Base-by-base conservation (phyloP, 2,888 invertebrate species). In the Ormyrus labotus region DNA sequence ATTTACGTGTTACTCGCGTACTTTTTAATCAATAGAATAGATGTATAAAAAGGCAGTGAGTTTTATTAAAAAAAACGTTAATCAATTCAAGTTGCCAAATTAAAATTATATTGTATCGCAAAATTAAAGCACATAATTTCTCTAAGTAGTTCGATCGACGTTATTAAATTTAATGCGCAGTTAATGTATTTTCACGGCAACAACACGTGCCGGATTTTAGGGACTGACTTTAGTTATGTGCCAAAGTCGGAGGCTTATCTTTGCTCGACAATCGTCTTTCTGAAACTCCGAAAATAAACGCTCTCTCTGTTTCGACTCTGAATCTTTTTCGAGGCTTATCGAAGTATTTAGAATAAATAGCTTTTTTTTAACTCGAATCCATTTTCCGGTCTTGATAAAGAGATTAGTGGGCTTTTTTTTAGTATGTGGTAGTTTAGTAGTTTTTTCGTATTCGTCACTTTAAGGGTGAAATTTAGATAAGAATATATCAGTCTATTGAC, bases 241-340 rank as follows among this genome's bases (percentile, higher is more conserved):
- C 58, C 76, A 47, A 70, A 70, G 47, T 60, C 34, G 0, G 47
- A 51, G n/a, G 50, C 67, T 78, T 78, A 72, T 78, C 53, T 72
- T 10, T 55, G 50, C 6, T 67, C 50, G 61, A n/a, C 11, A 51
- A 68, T 72, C 61, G 68, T 64, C 67, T 72, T 68, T 61, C 55
- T 65, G 45, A 58, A 47, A 9, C 70, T 60, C 60, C 58, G 11
- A 78, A 78, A 78, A 72, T 78, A 72, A 60, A 78, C 8, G 10
- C 47, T 67, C 58, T 64, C 19, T 64, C 19, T 64, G 11, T 68
- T 61, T 53, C 34, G 50, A 8, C 34, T 73, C 63, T 55, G 63
- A 47, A 55, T 72, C 19, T 61, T 11, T 63, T 48, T 76, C 48
- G 47, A 55, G 63, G 47, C 47, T 60, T 68, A 3, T 47, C 0